Evolutionary conservation across 2,888 invertebrate genomes (phyloP), one percentile per base, ranked within the genome.

Genomic region (Xylota sylvarum): DNA sequence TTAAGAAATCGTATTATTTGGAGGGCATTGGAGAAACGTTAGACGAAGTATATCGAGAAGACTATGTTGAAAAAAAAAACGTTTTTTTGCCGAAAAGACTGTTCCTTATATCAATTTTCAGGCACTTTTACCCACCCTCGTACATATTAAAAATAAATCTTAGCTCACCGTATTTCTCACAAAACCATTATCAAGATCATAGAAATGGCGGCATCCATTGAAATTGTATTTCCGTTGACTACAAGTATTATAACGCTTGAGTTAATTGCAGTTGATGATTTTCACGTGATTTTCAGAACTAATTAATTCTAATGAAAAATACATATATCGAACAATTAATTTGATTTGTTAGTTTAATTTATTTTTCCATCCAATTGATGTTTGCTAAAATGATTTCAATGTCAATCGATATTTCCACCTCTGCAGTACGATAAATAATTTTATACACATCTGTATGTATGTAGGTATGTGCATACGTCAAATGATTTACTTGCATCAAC

Each of bases 221-320:
- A 12, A 55, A 55, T 30, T 55, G 2, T 17, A 0, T 23, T 67
- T 52, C 52, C 52, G 14, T 7, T 27, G 12, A 19, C 6, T 10
- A 37, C 3, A 23, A 2, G 23, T 23, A 23, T 3, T n/a, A 17
- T 32, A 52, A n/a, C 56, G 46, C 46, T 32, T 30, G 12, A 17
- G 56, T 56, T 43, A 46, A 70, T 56, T 43, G 43, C 17, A 73
- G 12, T 62, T 62, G 17, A 73, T 62, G 35, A 52, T 30, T 48
- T 62, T 27, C 73, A 50, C 73, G 73, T 62, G 73, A 73, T 46
- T 56, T 17, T 43, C 4, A 40, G 9, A 50, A 60, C 32, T 58
- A 72, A 72, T 72, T 60, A 72, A 17, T 62, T 62, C 60, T 46
- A 72, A 72, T 48, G 72, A 60, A 60, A 72, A 37, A 19, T 14